phyloP scores from a whole-genome alignment of 2,113 vertebrate species.

The Brachyhypopomus occidentalis region DNA sequence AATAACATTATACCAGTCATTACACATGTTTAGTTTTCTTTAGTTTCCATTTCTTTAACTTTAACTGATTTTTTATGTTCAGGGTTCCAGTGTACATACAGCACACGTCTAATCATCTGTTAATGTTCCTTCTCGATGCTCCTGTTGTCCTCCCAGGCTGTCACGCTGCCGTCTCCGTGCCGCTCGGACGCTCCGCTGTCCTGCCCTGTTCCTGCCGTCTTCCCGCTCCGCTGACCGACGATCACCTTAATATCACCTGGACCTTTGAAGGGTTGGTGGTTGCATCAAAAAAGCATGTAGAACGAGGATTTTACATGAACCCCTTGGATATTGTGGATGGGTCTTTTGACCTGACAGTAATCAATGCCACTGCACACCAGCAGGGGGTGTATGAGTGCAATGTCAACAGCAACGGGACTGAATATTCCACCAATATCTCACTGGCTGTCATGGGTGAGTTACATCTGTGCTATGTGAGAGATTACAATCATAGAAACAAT shows the following conservation, averaged over 20 bases:
- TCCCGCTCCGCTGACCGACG: constrained; percentile 4
- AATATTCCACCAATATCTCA: constrained; percentile 58
- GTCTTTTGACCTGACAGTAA: constrained; percentile 67
- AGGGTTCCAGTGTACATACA: background rate
- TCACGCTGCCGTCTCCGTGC: constrained; percentile 57
- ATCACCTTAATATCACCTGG: constrained; percentile 66
- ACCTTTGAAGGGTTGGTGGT: constrained; percentile 54
- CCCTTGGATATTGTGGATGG: constrained; percentile 51
- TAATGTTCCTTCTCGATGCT: background rate
- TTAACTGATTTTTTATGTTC: background rate
- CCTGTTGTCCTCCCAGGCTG: constrained; percentile 52
- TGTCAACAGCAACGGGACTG: constrained; percentile 61
- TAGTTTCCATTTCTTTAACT: background rate
- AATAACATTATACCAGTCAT: no score
- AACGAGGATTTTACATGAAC: constrained; percentile 64
- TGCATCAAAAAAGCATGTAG: constrained; percentile 54
- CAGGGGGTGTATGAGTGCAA: constrained; percentile 74
- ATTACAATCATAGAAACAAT: background rate
- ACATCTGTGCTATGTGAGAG: background rate
- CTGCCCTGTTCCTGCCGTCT: constrained; percentile 66
- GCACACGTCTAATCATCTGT: background rate
- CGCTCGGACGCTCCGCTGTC: constrained; percentile 54
- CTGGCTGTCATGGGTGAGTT: constrained; percentile 66
- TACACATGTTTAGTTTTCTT: no score
- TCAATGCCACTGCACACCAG: constrained; percentile 56